Evolutionary conservation across 2,888 invertebrate species (phyloP).

Genomic region (Acanthosepion lycidas): DNA sequence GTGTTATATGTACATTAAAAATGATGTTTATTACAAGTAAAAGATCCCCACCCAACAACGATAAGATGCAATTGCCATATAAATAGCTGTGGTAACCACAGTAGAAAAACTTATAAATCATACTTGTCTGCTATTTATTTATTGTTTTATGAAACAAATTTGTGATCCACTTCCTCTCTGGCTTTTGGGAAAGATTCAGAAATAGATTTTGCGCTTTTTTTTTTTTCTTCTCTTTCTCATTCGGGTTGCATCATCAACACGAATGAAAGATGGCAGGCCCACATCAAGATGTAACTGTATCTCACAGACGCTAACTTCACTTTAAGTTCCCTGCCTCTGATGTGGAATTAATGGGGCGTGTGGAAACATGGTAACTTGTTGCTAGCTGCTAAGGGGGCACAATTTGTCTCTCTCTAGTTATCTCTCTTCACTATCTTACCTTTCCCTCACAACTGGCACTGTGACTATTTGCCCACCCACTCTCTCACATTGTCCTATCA

Average conservation of each 20-base stretch:
- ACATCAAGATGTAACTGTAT: neutral
- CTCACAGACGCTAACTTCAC: neutral
- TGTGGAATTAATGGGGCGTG: constrained; percentile 33
- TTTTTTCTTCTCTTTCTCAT: neutral
- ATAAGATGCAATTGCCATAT: neutral
- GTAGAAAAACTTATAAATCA: neutral
- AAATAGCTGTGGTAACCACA: neutral
- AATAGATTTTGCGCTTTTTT: neutral
- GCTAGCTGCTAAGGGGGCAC: neutral
- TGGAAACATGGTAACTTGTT: constrained; percentile 8
- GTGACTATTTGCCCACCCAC: neutral
- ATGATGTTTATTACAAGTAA: no score
- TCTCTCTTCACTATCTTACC: neutral
- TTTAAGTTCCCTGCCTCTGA: constrained; percentile 33
- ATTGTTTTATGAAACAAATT: neutral
- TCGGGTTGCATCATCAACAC: neutral
- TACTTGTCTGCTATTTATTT: neutral
- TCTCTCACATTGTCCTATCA: neutral
- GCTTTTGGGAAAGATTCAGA: neutral
- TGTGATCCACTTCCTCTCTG: neutral
- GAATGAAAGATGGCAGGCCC: neutral
- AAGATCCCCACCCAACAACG: no score
- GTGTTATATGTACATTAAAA: no score
- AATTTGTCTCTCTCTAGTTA: neutral
- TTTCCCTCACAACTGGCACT: neutral